These are phyloP conservation scores for Gouania willdenowi DNA, from an alignment of 2,797 vertebrate genomes.

Conservation along the genomic window DNA sequence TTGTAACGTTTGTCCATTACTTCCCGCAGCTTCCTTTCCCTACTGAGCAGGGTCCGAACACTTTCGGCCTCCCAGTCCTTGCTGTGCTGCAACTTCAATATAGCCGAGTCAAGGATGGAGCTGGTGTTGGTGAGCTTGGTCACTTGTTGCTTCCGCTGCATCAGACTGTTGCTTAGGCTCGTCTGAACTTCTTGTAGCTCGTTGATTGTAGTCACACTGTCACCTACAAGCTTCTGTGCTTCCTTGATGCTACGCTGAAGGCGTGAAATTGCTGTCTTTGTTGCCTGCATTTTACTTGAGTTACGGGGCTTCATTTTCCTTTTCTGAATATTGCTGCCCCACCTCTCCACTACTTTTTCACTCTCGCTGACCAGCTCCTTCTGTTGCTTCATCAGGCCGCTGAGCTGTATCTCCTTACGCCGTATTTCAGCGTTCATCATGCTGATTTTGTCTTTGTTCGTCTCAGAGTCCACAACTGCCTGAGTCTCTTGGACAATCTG, in stretches of 20 bases:
- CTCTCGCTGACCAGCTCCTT: slow-evolving; percentile 81
- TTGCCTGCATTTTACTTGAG: slow-evolving; percentile 48
- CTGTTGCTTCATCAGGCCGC: slow-evolving; percentile 83
- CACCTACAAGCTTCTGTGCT: slow-evolving; percentile 67
- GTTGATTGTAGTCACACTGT: slow-evolving; percentile 53
- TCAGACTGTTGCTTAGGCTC: slow-evolving; percentile 41
- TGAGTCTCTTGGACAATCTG: slow-evolving; percentile 84
- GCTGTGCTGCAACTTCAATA: slow-evolving; percentile 58
- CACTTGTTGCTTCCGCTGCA: slow-evolving; percentile 67
- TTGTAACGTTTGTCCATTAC: slow-evolving; percentile 75
- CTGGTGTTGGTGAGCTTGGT: slow-evolving; percentile 32
- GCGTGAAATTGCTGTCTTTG: slow-evolving; percentile 58
- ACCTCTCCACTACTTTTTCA: slow-evolving; percentile 75
- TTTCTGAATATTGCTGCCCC: slow-evolving; percentile 67
- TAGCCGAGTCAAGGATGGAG: slow-evolving; percentile 26
- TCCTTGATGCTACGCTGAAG: slow-evolving; percentile 75
- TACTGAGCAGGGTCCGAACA: slow-evolving; percentile 77
- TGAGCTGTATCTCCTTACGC: slow-evolving; percentile 84
- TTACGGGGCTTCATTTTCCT: slow-evolving; percentile 60
- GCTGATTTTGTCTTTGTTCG: slow-evolving; percentile 68
- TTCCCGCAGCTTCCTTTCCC: slow-evolving; percentile 76
- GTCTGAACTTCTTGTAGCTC: slow-evolving; percentile 71
- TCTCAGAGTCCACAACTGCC: slow-evolving; percentile 73
- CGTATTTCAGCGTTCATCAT: slow-evolving; percentile 87
- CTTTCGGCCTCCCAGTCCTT: slow-evolving; percentile 77